Evolutionary conservation across 2,888 invertebrate species (phyloP).

Genomic region (Amiota minor): DNA sequence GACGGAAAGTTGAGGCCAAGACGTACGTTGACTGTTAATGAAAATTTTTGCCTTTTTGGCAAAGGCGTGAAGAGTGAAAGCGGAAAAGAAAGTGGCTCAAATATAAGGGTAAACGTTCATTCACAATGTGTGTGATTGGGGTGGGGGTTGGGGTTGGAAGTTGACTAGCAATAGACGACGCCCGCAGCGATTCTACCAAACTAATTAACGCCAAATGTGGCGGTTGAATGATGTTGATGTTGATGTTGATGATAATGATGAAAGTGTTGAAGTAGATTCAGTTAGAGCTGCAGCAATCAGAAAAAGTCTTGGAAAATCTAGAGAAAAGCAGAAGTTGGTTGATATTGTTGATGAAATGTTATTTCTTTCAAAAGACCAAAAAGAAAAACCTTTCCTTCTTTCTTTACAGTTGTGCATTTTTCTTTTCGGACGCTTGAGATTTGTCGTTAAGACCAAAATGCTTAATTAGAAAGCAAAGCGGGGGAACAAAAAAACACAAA

Average conservation of each 20-base stretch:
- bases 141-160: constrained; percentile 44
- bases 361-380: background rate
- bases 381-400: constrained; percentile 7
- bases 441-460: constrained; percentile 3
- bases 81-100: too few relatives aligned
- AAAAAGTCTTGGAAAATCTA: background rate
- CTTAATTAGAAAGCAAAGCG: constrained; percentile 25
- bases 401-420: background rate
- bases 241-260: constrained; percentile 36
- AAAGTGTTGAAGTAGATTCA: constrained; percentile 21
- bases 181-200: constrained; percentile 58
- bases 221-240: constrained; percentile 44
- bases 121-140: too few relatives aligned
- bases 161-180: constrained; percentile 56
- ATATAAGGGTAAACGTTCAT: too few relatives aligned
- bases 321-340: background rate
- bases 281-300: constrained; percentile 16
- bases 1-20: constrained; percentile 31
- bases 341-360: constrained; percentile 11
- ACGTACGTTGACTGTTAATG: constrained; percentile 56
- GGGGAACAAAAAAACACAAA: background rate
- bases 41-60: constrained; percentile 48
- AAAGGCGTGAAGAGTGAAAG: background rate
- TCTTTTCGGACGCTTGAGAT: background rate
- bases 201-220: constrained; percentile 63